Evolutionary conservation across 1,140 invertebrate genomes (phyloP), one percentile per base, ranked within the genome.

Genomic region (Tetranychus urticae): DNA sequence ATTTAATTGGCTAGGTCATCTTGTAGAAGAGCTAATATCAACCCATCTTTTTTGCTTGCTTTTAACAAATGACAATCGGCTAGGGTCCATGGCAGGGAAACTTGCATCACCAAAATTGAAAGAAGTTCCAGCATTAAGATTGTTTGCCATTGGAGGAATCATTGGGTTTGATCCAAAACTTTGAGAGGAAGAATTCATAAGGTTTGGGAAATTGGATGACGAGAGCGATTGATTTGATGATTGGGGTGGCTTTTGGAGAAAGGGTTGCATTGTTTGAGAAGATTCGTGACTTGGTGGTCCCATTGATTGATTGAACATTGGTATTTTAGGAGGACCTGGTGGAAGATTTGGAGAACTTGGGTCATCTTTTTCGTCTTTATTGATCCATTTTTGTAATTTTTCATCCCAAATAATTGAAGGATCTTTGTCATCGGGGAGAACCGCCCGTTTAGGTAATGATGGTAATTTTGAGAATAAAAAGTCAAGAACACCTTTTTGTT

Each of bases 341-440:
- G 2, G 5, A 35, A 50, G 33, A 14, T 31, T 31, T 3, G 13
- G 31, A 31, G 33, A 6, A 1, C 5, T 37, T 39, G 35, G 31
- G 14, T 59, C 50, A 36, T 50, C 34, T 23, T 35, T 35, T 14
- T 56, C 57, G 35, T 42, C 45, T 34, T 61, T 64, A 48, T 64
- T 59, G 23, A 64, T 36, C 63, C 63, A 64, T 39, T 34, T 33
- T 48, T 62, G 47, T n/a, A 42, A 10, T 5, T 47, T 48, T 35
- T 56, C 36, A 59, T 64, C 61, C 34, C 10, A 64, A 39, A 62
- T 31, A 33, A 64, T 55, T 5, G 45, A 23, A 1, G 56, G 60
- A 52, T 64, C 42, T 34, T 23, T 54, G 45, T 64, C 63, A 55
- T 64, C 63, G 8, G 63, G 63, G 8, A 64, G 56, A 42, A 54